These are phyloP conservation scores for Petrocephalus zakoni DNA, from an alignment of 2,113 vertebrate genomes.

Conservation along the genomic window DNA sequence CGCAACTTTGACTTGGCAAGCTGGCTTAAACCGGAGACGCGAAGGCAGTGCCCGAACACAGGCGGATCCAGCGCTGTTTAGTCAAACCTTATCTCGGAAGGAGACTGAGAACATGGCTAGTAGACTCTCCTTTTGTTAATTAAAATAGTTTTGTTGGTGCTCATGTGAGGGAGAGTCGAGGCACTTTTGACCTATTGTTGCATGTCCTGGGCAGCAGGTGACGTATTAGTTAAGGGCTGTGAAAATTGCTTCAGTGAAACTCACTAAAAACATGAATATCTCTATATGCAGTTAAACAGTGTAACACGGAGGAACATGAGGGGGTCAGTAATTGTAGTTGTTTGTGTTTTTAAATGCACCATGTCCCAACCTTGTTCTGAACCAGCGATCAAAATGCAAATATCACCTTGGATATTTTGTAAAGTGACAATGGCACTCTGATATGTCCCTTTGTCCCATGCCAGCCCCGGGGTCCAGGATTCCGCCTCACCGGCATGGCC, in stretches of 20 bases:
- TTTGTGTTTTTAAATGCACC: neutral
- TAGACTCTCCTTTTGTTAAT: neutral
- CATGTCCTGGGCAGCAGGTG: neutral
- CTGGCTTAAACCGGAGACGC: neutral
- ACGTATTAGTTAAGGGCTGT: neutral
- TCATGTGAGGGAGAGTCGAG: neutral
- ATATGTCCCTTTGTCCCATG: constrained; percentile 5
- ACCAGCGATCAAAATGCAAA: constrained; percentile 19
- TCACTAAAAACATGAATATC: neutral
- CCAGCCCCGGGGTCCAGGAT: constrained; percentile 31
- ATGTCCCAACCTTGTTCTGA: too few relatives aligned
- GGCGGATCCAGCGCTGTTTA: neutral
- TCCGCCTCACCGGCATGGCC: constrained; percentile 52
- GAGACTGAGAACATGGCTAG: neutral
- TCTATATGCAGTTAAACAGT: neutral
- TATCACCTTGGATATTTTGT: neutral
- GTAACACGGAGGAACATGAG: neutral
- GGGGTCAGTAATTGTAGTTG: neutral
- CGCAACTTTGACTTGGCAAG: neutral
- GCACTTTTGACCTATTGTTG: neutral
- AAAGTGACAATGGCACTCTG: neutral
- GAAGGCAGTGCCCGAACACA: neutral
- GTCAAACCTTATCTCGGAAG: neutral
- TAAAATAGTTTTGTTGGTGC: neutral
- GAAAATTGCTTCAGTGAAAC: neutral